Base-by-base conservation (phyloP, 2,797 vertebrate species). In the Miichthys miiuy region DNA sequence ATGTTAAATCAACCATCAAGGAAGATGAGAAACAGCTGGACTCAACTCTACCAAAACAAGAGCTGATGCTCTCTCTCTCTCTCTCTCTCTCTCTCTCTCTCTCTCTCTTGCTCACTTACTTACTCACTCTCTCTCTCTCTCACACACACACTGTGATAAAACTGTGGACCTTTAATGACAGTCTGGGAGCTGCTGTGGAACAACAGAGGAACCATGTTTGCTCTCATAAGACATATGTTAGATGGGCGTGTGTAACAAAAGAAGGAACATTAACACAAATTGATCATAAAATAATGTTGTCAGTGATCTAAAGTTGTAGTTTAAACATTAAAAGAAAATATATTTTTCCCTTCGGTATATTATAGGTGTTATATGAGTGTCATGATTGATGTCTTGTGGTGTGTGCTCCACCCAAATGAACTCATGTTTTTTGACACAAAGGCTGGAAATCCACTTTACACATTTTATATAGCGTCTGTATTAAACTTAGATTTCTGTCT, bases 21-120 rank as follows among this genome's bases (percentile, higher is more conserved):
- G 11, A 65, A 76, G 75, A 89, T 86, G 80, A 82, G 84, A 88
- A 90, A 88, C 87, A 91, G 79, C 84, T 87, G 90, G 75, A 86
- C 14, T 68, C 5, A 68, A 65, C 20, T 55, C 34, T 38, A 71
- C 46, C 44, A 70, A 79, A 65, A 73, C 64, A 61, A 6, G 51
- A 21, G 1, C 63, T 30, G 72, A 72, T 76, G 60, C 51, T 27
- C 12, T 0, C 52, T 62, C 65, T 34, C 55, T 56, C 57, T 57
- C 58, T 54, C 44, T 54, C 50, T 57, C 69, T 52, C 46, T 56
- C 52, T 54, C 44, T 54, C 50, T 57, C 69, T 52, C 46, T 56
- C 52, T 48, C 38, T 13, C 68, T 27, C 51, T 30, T 54, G 30
- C 44, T 11, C 42, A 16, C 41, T 16, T 23, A 14, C 58, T 20